These are phyloP conservation scores for Perizoma affinitatum DNA, from an alignment of 2,888 invertebrate genomes.

Conservation along the genomic window DNA sequence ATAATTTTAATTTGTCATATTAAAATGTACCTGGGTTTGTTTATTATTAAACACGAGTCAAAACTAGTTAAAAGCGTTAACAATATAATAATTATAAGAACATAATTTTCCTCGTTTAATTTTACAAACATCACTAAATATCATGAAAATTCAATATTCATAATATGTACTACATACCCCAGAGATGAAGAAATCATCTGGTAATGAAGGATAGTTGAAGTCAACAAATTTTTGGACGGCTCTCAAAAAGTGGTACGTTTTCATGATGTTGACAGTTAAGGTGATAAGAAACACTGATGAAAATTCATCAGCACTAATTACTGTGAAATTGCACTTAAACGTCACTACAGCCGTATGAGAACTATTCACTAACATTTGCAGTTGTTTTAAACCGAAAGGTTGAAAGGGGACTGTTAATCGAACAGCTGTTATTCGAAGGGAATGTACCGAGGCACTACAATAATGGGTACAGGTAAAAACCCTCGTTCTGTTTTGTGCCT, in stretches of 20 bases:
- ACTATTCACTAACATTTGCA: conserved; percentile 45
- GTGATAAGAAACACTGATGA: conserved; percentile 41
- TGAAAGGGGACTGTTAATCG: conserved; percentile 32
- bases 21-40: conserved; percentile 4
- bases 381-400: conserved; percentile 34
- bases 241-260: conserved; percentile 45
- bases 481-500: conserved; percentile 29
- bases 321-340: conserved; percentile 31
- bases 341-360: conserved; percentile 34
- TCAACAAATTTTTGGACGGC: conserved; percentile 50
- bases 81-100: background rate
- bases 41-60: too few relatives aligned
- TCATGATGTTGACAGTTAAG: conserved; percentile 50
- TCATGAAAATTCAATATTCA: too few relatives aligned
- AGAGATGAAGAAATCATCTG: conserved; percentile 44
- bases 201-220: conserved; percentile 54
- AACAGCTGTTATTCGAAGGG: conserved; percentile 45
- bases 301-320: conserved; percentile 39
- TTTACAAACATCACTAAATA: background rate
- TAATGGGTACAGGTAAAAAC: conserved; percentile 64
- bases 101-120: conserved; percentile 14
- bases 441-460: conserved; percentile 22
- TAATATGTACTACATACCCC: conserved; percentile 40
- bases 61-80: conserved; percentile 15
- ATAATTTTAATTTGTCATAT: background rate